Base-by-base conservation (phyloP, 2,888 invertebrate species). In the Drosophila paranaensis region DNA sequence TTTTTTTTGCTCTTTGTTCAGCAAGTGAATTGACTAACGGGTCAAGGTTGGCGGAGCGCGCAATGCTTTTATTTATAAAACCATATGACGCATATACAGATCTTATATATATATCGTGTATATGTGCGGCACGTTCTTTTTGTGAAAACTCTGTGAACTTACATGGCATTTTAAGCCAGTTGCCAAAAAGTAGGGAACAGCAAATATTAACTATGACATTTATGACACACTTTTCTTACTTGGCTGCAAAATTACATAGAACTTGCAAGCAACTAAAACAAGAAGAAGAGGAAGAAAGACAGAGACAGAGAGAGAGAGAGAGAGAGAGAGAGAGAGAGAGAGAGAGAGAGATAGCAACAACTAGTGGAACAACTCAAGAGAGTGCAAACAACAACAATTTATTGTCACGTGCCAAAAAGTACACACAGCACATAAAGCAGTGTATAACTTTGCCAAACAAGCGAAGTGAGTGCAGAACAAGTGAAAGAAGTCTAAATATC, bases 131-230 rank as follows among this genome's bases (percentile, higher is more conserved):
- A 43, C 54, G 56, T 66, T 53, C 39, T 51, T 67, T 35, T 40
- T 67, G 68, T 54, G 51, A 35, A 33, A 58, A 10, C 48, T 50
- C 43, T 43, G 13, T 42, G 75, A 58, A 70, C 60, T 70, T 74
- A 60, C 65, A 62, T 73, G 68, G 60, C 80, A 72, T 69, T 76
- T 72, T 60, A 72, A 80, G 74, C 50, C 69, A 84, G 76, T 81
- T 81, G 74, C 71, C 69, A 78, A 73, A 81, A 81, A 70, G 62
- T 68, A 68, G 62, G 61, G 61, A 67, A 68, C 74, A 77, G 86
- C 86, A 84, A 80, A 84, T 84, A 84, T 84, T 84, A 86, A 88
- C 88, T 85, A 80, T 84, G 84, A 88, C 84, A 82, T 84, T 84
- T 84, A 84, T 84, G 84, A 80, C 84, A 84, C 88, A 88, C 86